These are phyloP conservation scores for Lutraria rhynchaena DNA, from an alignment of 1,140 invertebrate genomes.

Conservation along the genomic window DNA sequence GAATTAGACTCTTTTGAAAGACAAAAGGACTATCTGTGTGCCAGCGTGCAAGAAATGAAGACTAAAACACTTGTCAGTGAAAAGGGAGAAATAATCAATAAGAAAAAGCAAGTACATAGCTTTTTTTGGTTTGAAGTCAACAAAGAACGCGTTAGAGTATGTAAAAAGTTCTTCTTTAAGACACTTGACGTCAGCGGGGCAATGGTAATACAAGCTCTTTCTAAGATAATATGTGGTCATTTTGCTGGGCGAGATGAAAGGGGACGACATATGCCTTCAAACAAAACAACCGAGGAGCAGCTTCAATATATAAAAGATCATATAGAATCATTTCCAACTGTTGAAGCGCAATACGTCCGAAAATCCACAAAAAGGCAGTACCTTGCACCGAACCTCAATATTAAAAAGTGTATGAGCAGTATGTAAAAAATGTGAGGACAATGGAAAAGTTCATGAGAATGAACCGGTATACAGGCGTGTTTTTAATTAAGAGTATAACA, in stretches of 20 bases:
- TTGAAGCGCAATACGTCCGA: constrained; percentile 34
- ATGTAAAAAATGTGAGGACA: background rate
- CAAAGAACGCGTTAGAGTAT: background rate
- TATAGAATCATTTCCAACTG: constrained; percentile 13
- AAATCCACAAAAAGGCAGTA: background rate
- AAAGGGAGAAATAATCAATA: background rate
- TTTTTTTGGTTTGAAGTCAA: constrained; percentile 1
- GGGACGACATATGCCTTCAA: constrained; percentile 1
- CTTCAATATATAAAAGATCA: constrained; percentile 6
- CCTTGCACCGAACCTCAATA: too few species aligned
- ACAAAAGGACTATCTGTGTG: constrained; percentile 1
- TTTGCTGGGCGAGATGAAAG: background rate
- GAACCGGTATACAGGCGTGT: constrained; percentile 25
- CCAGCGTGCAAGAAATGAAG: background rate
- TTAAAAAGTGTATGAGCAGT: background rate
- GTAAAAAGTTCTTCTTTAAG: background rate
- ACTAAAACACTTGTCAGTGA: background rate
- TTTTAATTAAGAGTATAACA: constrained; percentile 31
- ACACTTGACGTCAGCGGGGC: background rate
- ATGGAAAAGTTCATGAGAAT: background rate
- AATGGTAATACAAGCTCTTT: background rate
- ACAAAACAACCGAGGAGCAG: background rate
- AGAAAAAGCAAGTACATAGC: background rate
- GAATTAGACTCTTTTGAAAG: background rate
- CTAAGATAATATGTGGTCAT: background rate